Conservation (phyloP, 2,888 invertebrate species). For the Nephrotoma appendiculata region DNA sequence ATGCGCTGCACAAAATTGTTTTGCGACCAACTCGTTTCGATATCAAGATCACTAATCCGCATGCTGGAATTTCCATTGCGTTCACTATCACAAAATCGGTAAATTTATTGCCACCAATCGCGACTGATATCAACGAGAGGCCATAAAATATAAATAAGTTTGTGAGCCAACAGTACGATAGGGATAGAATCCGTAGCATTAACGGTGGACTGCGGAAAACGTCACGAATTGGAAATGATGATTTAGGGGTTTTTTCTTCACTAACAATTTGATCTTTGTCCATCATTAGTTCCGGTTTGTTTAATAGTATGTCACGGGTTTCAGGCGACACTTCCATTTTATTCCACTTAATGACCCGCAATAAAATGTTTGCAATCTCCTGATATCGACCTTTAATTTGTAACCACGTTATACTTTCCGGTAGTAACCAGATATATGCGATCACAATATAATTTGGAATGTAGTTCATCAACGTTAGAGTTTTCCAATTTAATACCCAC, state of each 20-base stretch:
- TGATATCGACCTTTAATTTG: slow-evolving; percentile 41
- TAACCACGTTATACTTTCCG: slow-evolving; percentile 52
- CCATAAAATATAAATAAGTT: slow-evolving; percentile 70
- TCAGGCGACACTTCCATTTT: slow-evolving; percentile 21
- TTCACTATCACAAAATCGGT: slow-evolving; percentile 50
- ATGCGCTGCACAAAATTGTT: slow-evolving; percentile 39
- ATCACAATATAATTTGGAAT: neutral
- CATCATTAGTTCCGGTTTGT: slow-evolving; percentile 7
- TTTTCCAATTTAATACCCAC: neutral
- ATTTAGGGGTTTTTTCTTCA: neutral
- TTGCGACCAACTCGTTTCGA: slow-evolving; percentile 50
- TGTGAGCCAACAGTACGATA: slow-evolving; percentile 66
- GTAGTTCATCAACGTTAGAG: neutral
- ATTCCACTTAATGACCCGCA: slow-evolving; percentile 42
- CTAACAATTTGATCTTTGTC: neutral
- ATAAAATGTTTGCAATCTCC: slow-evolving; percentile 41
- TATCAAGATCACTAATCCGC: slow-evolving; percentile 44
- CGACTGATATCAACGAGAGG: slow-evolving; percentile 59
- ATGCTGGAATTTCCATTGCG: slow-evolving; percentile 57
- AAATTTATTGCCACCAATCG: slow-evolving; percentile 57
- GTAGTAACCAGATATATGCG: slow-evolving; percentile 46
- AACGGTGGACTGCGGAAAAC: slow-evolving; percentile 16
- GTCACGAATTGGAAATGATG: slow-evolving; percentile 2
- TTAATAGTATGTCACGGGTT: neutral
- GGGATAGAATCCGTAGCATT: slow-evolving; percentile 35